phyloP scores from a whole-genome alignment of 2,797 vertebrate genomes.

The Sus cebifrons region DNA sequence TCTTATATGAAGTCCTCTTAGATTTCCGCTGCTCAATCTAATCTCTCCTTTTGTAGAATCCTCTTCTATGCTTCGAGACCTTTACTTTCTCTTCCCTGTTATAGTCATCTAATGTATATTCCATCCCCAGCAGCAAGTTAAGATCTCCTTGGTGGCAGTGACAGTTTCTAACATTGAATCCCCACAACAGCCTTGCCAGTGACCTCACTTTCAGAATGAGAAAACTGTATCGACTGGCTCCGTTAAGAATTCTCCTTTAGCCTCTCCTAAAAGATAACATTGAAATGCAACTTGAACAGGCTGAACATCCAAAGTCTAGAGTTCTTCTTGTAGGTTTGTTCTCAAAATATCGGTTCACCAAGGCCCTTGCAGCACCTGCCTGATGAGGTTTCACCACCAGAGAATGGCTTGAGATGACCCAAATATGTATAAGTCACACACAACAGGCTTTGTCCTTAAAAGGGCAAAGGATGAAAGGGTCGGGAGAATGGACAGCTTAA shows the following conservation, averaged over 20 bases:
- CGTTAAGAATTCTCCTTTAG: neutral
- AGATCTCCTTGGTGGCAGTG: neutral
- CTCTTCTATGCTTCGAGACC: neutral
- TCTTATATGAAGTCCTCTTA: neutral
- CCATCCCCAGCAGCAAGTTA: neutral
- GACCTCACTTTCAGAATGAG: neutral
- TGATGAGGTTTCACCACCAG: slow-evolving; percentile 51
- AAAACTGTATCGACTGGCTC: neutral
- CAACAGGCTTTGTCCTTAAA: slow-evolving; percentile 90
- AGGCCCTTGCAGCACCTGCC: slow-evolving; percentile 51
- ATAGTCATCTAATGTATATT: neutral
- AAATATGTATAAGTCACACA: slow-evolving; percentile 79
- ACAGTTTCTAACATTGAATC: slow-evolving; percentile 19
- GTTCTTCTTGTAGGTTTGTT: slow-evolving; percentile 27
- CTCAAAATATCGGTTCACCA: slow-evolving; percentile 17
- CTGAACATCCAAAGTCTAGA: neutral
- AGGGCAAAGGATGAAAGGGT: slow-evolving; percentile 87
- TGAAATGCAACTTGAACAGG: slow-evolving; percentile 45
- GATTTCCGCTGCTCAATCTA: neutral
- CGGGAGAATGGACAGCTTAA: slow-evolving; percentile 94
- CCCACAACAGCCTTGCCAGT: neutral
- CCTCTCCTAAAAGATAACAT: neutral
- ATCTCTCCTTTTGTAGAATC: neutral
- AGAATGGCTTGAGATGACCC: slow-evolving; percentile 79
- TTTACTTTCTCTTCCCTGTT: neutral